Evolutionary conservation across 2,888 invertebrate genomes (phyloP).

Genomic region (Neria commutata): DNA sequence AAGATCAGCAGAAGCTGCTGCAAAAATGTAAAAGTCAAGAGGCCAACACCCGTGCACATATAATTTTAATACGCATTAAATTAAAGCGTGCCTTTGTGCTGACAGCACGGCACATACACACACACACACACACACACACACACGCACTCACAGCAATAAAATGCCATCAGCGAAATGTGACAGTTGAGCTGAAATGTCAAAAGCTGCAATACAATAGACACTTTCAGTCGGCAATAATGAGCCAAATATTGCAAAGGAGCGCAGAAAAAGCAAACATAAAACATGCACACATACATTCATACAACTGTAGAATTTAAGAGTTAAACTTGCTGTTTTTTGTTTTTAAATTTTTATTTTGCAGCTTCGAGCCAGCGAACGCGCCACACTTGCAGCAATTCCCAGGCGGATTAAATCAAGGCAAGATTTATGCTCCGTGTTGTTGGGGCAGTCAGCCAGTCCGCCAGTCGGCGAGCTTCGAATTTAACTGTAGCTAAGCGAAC

Average conservation of each 20-base stretch:
- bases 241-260: no score
- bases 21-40: no score
- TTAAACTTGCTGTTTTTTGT: background rate
- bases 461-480: no score
- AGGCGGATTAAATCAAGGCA: constrained; percentile 47
- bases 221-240: background rate
- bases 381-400: constrained; percentile 35
- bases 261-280: no score
- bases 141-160: background rate
- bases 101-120: background rate
- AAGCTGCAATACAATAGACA: no score
- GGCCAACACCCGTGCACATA: no score
- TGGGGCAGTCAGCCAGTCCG: no score
- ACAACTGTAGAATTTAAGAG: no score
- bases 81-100: constrained; percentile 3
- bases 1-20: no score
- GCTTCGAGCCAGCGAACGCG: background rate
- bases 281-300: background rate
- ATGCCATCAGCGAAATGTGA: background rate
- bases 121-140: background rate
- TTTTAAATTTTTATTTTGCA: background rate
- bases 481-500: no score
- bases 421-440: constrained; percentile 53
- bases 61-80: constrained; percentile 1
- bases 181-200: constrained; percentile 1